Evolutionary conservation across 2,888 invertebrate genomes (phyloP), one percentile per base, ranked within the genome.

Genomic region (Diarsia mendica): DNA sequence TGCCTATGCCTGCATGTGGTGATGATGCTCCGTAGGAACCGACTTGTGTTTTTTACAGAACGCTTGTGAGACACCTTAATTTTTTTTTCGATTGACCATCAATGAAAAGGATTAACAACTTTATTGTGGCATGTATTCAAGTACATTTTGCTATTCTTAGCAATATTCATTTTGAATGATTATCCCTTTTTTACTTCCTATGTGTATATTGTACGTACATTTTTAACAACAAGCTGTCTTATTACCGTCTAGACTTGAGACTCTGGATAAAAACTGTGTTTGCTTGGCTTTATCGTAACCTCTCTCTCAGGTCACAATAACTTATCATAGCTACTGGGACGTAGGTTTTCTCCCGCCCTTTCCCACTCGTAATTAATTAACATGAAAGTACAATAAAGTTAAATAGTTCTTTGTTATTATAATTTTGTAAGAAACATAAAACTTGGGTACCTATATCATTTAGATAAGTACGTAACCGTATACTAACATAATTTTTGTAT

Each of bases 381-480:
- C 39, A 39, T 39, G 6, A 39, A 39, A 39, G 39, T 39, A 39
- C 39, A 39, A 39, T 39, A 8, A 39, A 39, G 8, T 39, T 39
- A 6, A 39, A 39, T 39, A 39, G 39, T 39, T 39, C 39, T 39
- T 39, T 39, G 39, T 39, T 6, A 39, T 39, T 39, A 39, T 58
- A 69, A 55, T 66, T 67, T 63, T 70, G 67, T 64, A 73, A 61
- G 75, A 79, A 84, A 79, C 71, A 67, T 66, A 64, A 44, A 49
- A 49, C 48, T 55, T 9, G 20, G n/a, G 39, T 44, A 1, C 28
- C 28, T 28, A 13, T 64, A 63, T 53, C 28, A 72, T 48, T 46
- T 70, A 28, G 20, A 65, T 58, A 58, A 67, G 48, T 28, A 78
- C 86, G 93, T 91, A 95, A 94, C 90, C 77, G 80, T 88, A 95